Conservation (phyloP, 2,888 invertebrate genomes). For the Vesta saturnalis region DNA sequence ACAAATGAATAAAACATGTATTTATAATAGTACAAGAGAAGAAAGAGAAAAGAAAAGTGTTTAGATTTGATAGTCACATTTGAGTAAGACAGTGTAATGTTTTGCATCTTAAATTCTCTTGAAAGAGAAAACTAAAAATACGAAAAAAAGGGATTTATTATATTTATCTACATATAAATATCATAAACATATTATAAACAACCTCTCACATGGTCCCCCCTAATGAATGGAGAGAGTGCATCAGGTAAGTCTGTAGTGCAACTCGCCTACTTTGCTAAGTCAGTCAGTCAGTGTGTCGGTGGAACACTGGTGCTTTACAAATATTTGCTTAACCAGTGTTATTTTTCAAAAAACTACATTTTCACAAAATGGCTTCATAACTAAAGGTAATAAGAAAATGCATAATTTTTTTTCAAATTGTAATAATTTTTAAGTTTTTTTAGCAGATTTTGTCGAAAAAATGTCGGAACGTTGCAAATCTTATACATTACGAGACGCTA, state of each 20-base stretch:
- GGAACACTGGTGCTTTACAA: constrained; percentile 48
- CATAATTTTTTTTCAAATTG: background rate
- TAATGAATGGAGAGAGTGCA: constrained; percentile 43
- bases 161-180: constrained; percentile 4
- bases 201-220: constrained; percentile 46
- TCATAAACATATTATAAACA: constrained; percentile 22
- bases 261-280: constrained; percentile 44
- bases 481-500: constrained; percentile 66
- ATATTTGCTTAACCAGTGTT: too few relatives aligned
- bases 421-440: background rate
- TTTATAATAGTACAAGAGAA: too few relatives aligned
- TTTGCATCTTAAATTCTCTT: background rate
- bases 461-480: constrained; percentile 70
- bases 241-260: constrained; percentile 29
- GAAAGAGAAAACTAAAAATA: constrained; percentile 1
- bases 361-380: background rate
- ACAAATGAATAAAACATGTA: too few relatives aligned
- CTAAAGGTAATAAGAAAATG: background rate
- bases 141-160: too few relatives aligned
- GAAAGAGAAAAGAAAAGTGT: too few relatives aligned
- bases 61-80: too few relatives aligned
- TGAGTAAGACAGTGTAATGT: background rate
- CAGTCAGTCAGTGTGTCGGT: constrained; percentile 61
- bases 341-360: too few relatives aligned
- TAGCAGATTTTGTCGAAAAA: constrained; percentile 19